Evolutionary conservation across 1,140 invertebrate genomes (phyloP).

Genomic region (Thaumetopoea pityocampa): DNA sequence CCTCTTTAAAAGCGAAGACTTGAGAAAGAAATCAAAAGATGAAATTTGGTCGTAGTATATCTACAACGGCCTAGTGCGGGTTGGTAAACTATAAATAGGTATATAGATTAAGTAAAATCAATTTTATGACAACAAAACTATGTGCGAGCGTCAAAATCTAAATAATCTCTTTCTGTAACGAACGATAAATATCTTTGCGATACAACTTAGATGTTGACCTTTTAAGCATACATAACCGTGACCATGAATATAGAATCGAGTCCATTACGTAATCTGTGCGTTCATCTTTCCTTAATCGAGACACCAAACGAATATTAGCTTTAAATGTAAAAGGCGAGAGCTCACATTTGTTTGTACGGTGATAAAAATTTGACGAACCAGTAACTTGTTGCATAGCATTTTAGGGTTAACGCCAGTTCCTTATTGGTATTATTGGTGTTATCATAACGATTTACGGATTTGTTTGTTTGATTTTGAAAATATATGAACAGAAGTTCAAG

Average conservation of each 20-base stretch:
- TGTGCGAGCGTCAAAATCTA: too few relatives aligned
- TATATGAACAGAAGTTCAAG: too few relatives aligned
- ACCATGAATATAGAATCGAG: slow-evolving; percentile 45
- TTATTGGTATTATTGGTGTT: slow-evolving; percentile 24
- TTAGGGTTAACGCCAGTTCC: slow-evolving; percentile 24
- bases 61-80: too few relatives aligned
- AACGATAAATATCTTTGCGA: slow-evolving; percentile 17
- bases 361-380: slow-evolving; percentile 14
- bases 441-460: slow-evolving; percentile 12
- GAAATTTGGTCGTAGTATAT: too few relatives aligned
- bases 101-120: too few relatives aligned
- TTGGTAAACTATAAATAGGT: too few relatives aligned
- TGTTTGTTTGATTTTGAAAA: background rate
- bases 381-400: slow-evolving; percentile 25
- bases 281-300: slow-evolving; percentile 31
- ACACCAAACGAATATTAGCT: slow-evolving; percentile 3
- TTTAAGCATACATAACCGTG: slow-evolving; percentile 33
- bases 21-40: too few relatives aligned
- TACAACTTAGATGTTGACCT: slow-evolving; percentile 26
- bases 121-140: too few relatives aligned
- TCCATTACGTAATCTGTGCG: slow-evolving; percentile 41
- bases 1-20: too few relatives aligned
- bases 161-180: too few relatives aligned
- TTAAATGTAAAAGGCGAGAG: background rate
- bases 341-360: background rate